These are phyloP conservation scores for Mnemiopsis leidyi DNA, from an alignment of 37 sponge, comb jelly and placozoan genomes.

Conservation along the genomic window DNA sequence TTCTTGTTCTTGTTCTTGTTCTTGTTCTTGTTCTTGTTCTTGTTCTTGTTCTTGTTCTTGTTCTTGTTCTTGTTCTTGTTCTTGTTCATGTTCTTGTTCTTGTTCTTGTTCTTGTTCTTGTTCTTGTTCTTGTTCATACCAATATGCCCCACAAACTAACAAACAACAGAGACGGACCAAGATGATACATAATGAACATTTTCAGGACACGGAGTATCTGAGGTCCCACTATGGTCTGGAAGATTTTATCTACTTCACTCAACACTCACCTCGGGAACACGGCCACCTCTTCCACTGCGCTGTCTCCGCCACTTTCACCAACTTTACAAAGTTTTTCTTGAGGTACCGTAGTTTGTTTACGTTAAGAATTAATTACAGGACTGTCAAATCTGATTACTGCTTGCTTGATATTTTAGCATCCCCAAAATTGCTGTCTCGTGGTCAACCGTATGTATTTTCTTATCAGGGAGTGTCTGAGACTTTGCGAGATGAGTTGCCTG, in stretches of 20 bases:
- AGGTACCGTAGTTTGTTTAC: constrained; percentile 62
- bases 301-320: constrained; percentile 81
- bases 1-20: no score
- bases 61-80: no score
- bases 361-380: background rate
- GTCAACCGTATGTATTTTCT: no score
- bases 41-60: no score
- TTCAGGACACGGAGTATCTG: constrained; percentile 78
- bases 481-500: constrained; percentile 26
- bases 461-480: constrained; percentile 43
- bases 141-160: background rate
- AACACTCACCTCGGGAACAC: constrained; percentile 83
- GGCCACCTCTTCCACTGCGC: constrained; percentile 81
- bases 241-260: constrained; percentile 88
- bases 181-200: background rate
- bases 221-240: constrained; percentile 92
- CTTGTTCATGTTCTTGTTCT: no score
- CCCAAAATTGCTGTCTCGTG: no score
- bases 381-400: no score
- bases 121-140: background rate
- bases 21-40: no score
- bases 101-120: no score
- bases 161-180: background rate
- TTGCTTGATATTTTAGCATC: no score
- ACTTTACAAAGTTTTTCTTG: constrained; percentile 82